These are phyloP conservation scores for Cephalopholis sonnerati DNA, from an alignment of 2,113 vertebrate species.

Conservation along the genomic window DNA sequence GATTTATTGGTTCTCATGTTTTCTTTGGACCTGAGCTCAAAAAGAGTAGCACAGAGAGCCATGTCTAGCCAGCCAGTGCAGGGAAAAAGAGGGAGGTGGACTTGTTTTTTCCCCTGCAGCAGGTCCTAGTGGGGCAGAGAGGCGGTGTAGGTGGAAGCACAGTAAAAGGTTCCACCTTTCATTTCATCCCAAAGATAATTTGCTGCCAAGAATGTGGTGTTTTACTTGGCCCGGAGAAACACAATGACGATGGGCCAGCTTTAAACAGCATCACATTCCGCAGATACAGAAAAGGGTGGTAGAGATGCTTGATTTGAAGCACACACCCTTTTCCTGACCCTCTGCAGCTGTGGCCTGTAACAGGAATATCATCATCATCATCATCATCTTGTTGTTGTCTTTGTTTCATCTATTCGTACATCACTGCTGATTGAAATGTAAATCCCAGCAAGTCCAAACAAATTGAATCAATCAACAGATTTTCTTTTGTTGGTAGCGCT, in stretches of 20 bases:
- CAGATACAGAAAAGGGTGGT: constrained; percentile 50
- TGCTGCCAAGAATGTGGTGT: constrained; percentile 80
- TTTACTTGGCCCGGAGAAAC: constrained; percentile 70
- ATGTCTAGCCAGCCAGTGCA: constrained; percentile 23
- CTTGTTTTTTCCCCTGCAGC: constrained; percentile 74
- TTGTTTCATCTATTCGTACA: constrained; percentile 26
- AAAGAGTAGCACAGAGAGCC: constrained; percentile 44
- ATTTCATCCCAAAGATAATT: constrained; percentile 76
- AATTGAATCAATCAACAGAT: constrained; percentile 53
- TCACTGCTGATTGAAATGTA: constrained; percentile 47
- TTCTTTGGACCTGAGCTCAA: constrained; percentile 79
- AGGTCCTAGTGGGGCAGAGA: constrained; percentile 58
- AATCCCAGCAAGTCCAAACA: constrained; percentile 16
- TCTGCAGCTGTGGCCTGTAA: constrained; percentile 66
- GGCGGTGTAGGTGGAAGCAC: constrained; percentile 58
- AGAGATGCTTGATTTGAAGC: constrained; percentile 65
- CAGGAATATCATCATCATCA: constrained; percentile 53
- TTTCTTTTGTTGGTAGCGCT: constrained; percentile 21
- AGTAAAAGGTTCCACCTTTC: constrained; percentile 68
- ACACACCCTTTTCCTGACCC: constrained; percentile 59
- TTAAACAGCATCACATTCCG: constrained; percentile 56
- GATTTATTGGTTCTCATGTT: constrained; percentile 80
- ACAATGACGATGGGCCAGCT: constrained; percentile 42
- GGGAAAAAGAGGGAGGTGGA: constrained; percentile 64
- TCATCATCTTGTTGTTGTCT: constrained; percentile 30